These are phyloP conservation scores for Apocheima hispidaria DNA, from an alignment of 2,888 invertebrate species.

Conservation along the genomic window DNA sequence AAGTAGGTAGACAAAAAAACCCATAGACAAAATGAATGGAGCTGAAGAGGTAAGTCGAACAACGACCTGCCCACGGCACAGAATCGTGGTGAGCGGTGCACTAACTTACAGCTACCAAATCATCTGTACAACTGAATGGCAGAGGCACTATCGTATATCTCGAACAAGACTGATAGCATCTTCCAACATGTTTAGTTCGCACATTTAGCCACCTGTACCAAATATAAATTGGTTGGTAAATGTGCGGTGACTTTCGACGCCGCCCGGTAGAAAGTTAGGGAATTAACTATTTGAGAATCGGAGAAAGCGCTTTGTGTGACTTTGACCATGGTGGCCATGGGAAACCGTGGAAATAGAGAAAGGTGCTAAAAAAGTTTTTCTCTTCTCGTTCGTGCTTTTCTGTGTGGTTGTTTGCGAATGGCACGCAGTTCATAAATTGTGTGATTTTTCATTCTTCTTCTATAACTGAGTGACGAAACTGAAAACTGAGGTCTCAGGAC, in stretches of 20 bases:
- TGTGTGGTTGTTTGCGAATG: not conserved
- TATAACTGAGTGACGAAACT: no score
- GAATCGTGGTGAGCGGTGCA: slow-evolving; percentile 15
- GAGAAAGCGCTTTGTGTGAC: slow-evolving; percentile 58
- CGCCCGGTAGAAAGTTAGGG: slow-evolving; percentile 67
- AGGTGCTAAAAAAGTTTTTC: slow-evolving; percentile 31
- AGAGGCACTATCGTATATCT: not conserved
- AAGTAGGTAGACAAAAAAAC: slow-evolving; percentile 6
- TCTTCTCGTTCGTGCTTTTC: not conserved
- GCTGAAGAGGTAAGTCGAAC: slow-evolving; percentile 13
- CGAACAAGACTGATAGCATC: not conserved
- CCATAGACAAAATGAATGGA: slow-evolving; percentile 1
- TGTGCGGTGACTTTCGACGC: slow-evolving; percentile 53
- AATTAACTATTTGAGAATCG: slow-evolving; percentile 58
- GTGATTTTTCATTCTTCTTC: not conserved
- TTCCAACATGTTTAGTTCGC: not conserved
- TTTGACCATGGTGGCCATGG: slow-evolving; percentile 34
- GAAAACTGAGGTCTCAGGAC: no score
- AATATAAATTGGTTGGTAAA: slow-evolving; percentile 1
- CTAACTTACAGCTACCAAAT: slow-evolving; percentile 1
- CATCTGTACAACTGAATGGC: not conserved
- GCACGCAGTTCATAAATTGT: not conserved
- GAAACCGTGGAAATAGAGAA: slow-evolving; percentile 29
- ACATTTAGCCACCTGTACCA: not conserved
- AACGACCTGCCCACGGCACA: slow-evolving; percentile 15